Conservation (phyloP, 2,888 invertebrate genomes). For the Podabrus alpinus region DNA sequence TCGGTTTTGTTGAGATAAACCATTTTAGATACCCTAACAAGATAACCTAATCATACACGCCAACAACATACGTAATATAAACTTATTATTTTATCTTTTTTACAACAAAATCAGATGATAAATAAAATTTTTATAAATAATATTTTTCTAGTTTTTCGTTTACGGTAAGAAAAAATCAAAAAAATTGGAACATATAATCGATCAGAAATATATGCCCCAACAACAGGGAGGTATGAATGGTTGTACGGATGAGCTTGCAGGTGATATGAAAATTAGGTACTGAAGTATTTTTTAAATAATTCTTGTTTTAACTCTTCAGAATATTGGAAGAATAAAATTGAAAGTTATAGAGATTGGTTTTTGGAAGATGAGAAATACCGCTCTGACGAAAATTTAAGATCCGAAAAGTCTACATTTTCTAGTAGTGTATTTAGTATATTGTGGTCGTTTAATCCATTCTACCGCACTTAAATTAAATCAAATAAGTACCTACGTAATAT, state of each 20-base stretch:
- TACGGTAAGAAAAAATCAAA: too few species aligned
- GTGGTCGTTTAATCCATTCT: constrained; percentile 42
- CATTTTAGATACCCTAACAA: too few species aligned
- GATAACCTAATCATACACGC: too few species aligned
- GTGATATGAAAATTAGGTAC: not conserved
- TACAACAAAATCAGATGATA: too few species aligned
- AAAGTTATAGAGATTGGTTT: constrained; percentile 58
- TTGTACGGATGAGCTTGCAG: not conserved
- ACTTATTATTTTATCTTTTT: too few species aligned
- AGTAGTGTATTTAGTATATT: constrained; percentile 60
- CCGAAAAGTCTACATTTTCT: constrained; percentile 59
- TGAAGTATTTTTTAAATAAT: not conserved
- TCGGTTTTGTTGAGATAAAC: too few species aligned
- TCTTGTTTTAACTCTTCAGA: not conserved
- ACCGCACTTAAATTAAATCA: not conserved
- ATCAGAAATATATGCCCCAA: not conserved
- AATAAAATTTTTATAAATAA: too few species aligned
- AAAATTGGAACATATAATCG: too few species aligned
- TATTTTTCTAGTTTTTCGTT: too few species aligned
- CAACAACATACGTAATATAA: too few species aligned
- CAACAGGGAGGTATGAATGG: not conserved
- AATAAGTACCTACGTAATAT: too few species aligned
- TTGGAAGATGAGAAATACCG: constrained; percentile 56
- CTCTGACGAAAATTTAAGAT: constrained; percentile 59
- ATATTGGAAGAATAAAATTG: constrained; percentile 58